Evolutionary conservation across 2,797 vertebrate genomes (phyloP).

Genomic region (Buceros bicornis): DNA sequence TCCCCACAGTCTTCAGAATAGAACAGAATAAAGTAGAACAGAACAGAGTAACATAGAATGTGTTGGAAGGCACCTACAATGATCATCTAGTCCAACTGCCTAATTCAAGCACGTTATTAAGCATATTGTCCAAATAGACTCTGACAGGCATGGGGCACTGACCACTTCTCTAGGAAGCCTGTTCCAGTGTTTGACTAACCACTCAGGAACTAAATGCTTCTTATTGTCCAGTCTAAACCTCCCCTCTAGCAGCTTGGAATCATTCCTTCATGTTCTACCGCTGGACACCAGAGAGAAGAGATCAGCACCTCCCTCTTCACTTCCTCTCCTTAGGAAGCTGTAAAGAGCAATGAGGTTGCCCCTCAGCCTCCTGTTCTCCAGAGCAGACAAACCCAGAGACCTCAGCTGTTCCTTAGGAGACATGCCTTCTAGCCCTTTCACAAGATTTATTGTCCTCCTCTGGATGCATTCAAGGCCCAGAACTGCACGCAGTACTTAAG

Average conservation of each 20-base stretch:
- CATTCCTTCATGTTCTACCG: fast-evolving
- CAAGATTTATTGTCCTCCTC: not conserved
- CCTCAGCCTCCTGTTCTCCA: not conserved
- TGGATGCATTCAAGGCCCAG: not conserved
- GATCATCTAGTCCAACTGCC: no score
- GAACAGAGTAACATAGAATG: not conserved
- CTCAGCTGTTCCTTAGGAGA: not conserved
- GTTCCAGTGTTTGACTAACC: no score
- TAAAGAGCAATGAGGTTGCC: not conserved
- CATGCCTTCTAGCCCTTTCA: not conserved
- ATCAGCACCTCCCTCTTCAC: not conserved
- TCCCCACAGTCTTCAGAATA: not conserved
- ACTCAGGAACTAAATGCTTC: not conserved
- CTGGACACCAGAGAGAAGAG: not conserved
- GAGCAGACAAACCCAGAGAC: not conserved
- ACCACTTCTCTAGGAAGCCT: no score
- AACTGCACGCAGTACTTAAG: not conserved
- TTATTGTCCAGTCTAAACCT: not conserved
- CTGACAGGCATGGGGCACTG: no score
- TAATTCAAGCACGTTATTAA: not conserved
- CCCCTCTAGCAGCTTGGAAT: not conserved
- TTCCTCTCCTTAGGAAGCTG: not conserved
- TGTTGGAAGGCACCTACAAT: not conserved
- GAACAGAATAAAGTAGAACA: not conserved
- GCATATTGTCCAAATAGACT: not conserved